phyloP scores from a whole-genome alignment of 2,888 invertebrate genomes.

The Ypsolopha sequella region DNA sequence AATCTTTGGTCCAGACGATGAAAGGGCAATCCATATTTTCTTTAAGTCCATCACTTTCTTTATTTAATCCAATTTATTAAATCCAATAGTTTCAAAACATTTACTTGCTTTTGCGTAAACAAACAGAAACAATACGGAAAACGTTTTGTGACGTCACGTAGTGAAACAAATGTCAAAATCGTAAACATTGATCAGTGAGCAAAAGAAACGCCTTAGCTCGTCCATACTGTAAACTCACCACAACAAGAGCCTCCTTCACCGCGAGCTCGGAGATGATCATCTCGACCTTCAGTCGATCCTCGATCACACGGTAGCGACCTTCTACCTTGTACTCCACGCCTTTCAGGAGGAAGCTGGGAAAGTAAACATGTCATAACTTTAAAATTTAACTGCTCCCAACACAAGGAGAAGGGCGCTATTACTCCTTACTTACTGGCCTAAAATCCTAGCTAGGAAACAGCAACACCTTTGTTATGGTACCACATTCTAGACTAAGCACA shows the following conservation, averaged over 20 bases:
- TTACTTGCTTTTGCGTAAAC: too few relatives aligned
- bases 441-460: not conserved
- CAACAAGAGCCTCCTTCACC: constrained; percentile 26
- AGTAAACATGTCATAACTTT: not conserved
- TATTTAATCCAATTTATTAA: too few relatives aligned
- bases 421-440: not conserved
- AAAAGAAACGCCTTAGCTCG: not conserved
- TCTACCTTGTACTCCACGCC: constrained; percentile 35
- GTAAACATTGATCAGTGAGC: not conserved
- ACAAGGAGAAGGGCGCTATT: not conserved
- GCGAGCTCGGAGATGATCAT: constrained; percentile 28
- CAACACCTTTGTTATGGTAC: not conserved
- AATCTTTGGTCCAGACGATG: too few relatives aligned
- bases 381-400: too few relatives aligned
- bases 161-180: too few relatives aligned
- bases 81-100: too few relatives aligned
- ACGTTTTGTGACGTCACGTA: too few relatives aligned
- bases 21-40: too few relatives aligned
- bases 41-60: too few relatives aligned
- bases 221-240: constrained; percentile 20
- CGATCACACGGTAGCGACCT: constrained; percentile 36
- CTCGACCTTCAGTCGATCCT: constrained; percentile 32
- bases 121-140: too few relatives aligned
- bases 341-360: constrained; percentile 36
- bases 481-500: not conserved